phyloP scores from a whole-genome alignment of 2,113 vertebrate genomes.

The human (Homo sapiens) region GRCh38 chr7:68328001-68328500 shows the following conservation, averaged over 20 bases:
- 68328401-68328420: fast-evolving
- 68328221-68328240: fast-evolving
- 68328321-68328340: fast-evolving
- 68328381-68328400: not conserved
- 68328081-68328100: not conserved
- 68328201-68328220: fast-evolving
- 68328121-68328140: not conserved
- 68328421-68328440: fast-evolving
- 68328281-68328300: not conserved
- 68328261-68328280: fast-evolving
- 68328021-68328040: not conserved
- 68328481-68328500: too few species aligned
- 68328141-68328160: not conserved
- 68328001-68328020: not conserved
- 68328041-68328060: not conserved
- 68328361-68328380: not conserved
- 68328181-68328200: not conserved
- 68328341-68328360: not conserved
- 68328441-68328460: not conserved
- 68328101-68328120: not conserved
- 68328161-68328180: not conserved
- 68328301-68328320: fast-evolving
- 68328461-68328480: not conserved
- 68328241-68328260: not conserved
- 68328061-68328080: fast-evolving